These are phyloP conservation scores for Hycleus cichorii DNA, from an alignment of 1,140 invertebrate species.

Conservation along the genomic window DNA sequence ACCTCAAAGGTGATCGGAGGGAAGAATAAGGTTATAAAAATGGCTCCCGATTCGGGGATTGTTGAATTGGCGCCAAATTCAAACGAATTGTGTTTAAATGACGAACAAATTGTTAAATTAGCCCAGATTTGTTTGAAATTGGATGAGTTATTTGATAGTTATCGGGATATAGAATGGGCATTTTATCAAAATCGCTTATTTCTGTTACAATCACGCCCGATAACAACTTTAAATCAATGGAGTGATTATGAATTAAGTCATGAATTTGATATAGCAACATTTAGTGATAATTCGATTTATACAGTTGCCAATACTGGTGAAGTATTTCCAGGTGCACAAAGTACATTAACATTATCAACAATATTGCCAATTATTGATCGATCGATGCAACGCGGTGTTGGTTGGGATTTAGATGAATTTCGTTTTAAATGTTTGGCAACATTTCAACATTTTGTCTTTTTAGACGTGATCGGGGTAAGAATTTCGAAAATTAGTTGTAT, in stretches of 20 bases:
- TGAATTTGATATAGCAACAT: slow-evolving; percentile 58
- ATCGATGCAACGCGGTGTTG: slow-evolving; percentile 22
- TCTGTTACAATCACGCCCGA: slow-evolving; percentile 63
- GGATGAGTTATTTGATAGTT: slow-evolving; percentile 55
- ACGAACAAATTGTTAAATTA: slow-evolving; percentile 45
- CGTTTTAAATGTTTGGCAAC: slow-evolving; percentile 42
- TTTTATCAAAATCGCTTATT: slow-evolving; percentile 49
- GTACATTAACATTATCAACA: slow-evolving; percentile 40
- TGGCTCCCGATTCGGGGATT: slow-evolving; percentile 39
- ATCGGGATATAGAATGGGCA: slow-evolving; percentile 73
- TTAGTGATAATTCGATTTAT: slow-evolving; percentile 46
- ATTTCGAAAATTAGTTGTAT: too few species aligned
- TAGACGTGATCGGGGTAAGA: slow-evolving; percentile 27
- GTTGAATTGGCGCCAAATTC: neutral
- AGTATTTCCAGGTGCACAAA: slow-evolving; percentile 43
- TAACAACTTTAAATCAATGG: slow-evolving; percentile 62
- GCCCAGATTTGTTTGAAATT: slow-evolving; percentile 51
- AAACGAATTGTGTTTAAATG: slow-evolving; percentile 45
- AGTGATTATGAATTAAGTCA: slow-evolving; percentile 65
- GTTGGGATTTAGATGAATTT: slow-evolving; percentile 36
- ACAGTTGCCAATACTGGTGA: slow-evolving; percentile 57
- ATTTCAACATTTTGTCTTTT: slow-evolving; percentile 11
- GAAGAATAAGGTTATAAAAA: slow-evolving; percentile 49
- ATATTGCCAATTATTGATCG: slow-evolving; percentile 38
- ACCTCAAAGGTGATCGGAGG: slow-evolving; percentile 46